A percentile compares a stretch with the other conserved stretches of the same genome.
phyloP scores from a whole-genome alignment of 2,888 invertebrate species.

The Pammene fasciana region DNA sequence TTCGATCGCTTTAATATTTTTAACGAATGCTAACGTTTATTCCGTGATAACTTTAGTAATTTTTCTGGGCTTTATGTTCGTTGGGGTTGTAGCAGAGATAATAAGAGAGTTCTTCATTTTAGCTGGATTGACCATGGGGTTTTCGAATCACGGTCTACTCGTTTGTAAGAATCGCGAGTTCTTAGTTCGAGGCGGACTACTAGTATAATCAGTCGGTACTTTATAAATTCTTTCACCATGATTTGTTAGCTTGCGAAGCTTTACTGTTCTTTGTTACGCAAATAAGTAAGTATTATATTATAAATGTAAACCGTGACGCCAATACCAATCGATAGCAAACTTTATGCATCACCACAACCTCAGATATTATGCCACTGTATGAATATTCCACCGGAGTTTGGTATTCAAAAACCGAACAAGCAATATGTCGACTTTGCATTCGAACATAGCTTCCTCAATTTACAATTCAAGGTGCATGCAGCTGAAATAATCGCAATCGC shows the following conservation, averaged over 20 bases:
- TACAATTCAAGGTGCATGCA: constrained; percentile 64
- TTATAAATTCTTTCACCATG: not conserved
- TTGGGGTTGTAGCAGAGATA: too few species aligned
- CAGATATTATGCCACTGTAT: constrained; percentile 51
- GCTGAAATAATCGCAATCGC: constrained; percentile 55
- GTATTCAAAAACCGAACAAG: constrained; percentile 69
- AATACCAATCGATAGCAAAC: constrained; percentile 23
- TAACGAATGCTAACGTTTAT: too few species aligned
- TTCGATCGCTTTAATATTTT: too few species aligned
- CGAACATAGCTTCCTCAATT: constrained; percentile 60
- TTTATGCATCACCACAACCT: constrained; percentile 27
- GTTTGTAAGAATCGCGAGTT: too few species aligned
- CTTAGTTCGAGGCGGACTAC: too few species aligned
- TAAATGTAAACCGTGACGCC: constrained; percentile 17
- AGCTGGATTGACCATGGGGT: too few species aligned
- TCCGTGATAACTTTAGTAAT: too few species aligned
- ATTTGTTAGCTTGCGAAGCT: not conserved
- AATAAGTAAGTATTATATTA: constrained; percentile 15
- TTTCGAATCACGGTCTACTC: too few species aligned
- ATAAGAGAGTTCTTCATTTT: too few species aligned
- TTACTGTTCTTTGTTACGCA: constrained; percentile 15
- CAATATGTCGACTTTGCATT: constrained; percentile 66
- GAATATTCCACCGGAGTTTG: constrained; percentile 64
- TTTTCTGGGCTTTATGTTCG: too few species aligned
- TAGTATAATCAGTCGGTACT: not conserved